Conservation (phyloP, 2,888 invertebrate genomes). For the Hirtodrosophila cameraria region DNA sequence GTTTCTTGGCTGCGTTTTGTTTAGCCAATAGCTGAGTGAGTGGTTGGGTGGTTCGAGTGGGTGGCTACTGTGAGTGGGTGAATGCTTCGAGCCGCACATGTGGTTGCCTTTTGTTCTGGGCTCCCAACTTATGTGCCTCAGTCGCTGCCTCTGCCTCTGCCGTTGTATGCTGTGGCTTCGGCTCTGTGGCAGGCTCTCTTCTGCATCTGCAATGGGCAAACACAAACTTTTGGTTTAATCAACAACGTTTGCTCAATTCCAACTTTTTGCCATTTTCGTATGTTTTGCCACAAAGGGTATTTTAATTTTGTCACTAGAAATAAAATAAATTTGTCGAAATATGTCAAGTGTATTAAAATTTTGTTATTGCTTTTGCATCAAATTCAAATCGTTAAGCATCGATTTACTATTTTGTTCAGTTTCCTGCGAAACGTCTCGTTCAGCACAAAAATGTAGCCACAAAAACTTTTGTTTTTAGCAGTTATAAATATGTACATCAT, state of each 20-base stretch:
- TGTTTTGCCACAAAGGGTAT: slow-evolving; percentile 4
- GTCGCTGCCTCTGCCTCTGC: neutral
- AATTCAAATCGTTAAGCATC: too few species aligned
- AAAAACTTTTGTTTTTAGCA: too few species aligned
- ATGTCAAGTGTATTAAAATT: too few species aligned
- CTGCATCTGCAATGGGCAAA: slow-evolving; percentile 14
- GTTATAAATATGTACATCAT: too few species aligned
- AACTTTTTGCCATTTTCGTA: slow-evolving; percentile 6
- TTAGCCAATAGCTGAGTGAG: slow-evolving; percentile 24
- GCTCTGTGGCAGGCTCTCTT: too few species aligned
- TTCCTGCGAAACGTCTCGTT: too few species aligned
- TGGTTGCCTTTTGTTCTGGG: slow-evolving; percentile 9
- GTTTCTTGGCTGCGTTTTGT: slow-evolving; percentile 33
- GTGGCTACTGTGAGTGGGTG: neutral
- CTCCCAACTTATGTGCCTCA: neutral
- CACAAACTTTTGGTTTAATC: slow-evolving; percentile 57
- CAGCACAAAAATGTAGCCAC: too few species aligned
- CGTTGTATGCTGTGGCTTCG: neutral
- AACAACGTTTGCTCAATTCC: slow-evolving; percentile 35
- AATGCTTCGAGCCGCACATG: slow-evolving; percentile 7
- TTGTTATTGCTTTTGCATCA: too few species aligned
- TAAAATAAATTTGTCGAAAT: too few species aligned
- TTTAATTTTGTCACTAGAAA: slow-evolving; percentile 2
- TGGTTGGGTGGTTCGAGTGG: slow-evolving; percentile 1
- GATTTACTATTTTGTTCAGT: too few species aligned